Percentiles rank a stretch among this genome's conserved stretches.
These are phyloP conservation scores for Otis tarda DNA, from an alignment of 2,113 vertebrate species.

Conservation along the genomic window DNA sequence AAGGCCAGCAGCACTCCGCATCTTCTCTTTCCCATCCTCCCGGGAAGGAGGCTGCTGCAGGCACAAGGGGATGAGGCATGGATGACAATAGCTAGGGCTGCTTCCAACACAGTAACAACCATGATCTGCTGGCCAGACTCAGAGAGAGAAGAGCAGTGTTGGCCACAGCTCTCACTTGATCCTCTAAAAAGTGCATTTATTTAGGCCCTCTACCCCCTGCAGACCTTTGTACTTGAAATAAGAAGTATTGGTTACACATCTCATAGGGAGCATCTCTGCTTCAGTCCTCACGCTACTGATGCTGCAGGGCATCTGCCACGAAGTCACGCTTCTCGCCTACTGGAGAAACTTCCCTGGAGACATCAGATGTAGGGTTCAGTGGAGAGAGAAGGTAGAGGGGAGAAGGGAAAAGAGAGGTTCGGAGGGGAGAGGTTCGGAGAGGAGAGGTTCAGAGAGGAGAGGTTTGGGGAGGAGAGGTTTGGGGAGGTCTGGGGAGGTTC, in stretches of 20 bases:
- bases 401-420: rapidly evolving
- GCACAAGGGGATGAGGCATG: rapidly evolving
- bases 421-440: too few relatives aligned
- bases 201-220: not conserved
- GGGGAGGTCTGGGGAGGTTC: too few relatives aligned
- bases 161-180: not conserved
- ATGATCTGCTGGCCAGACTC: not conserved
- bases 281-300: not conserved
- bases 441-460: too few relatives aligned
- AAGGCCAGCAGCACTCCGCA: not conserved
- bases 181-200: not conserved
- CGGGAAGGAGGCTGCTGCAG: not conserved
- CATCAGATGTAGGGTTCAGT: rapidly evolving
- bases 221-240: not conserved
- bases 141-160: not conserved
- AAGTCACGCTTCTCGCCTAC: not conserved
- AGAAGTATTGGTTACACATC: not conserved
- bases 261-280: not conserved
- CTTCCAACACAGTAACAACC: not conserved
- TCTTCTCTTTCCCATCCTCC: not conserved
- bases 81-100: not conserved
- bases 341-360: not conserved
- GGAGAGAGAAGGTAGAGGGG: too few relatives aligned
- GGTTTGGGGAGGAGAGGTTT: too few relatives aligned
- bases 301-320: not conserved